Evolutionary conservation across 2,797 vertebrate genomes (phyloP), one percentile per base, ranked within the genome.

Genomic region (Cossypha heuglini): DNA sequence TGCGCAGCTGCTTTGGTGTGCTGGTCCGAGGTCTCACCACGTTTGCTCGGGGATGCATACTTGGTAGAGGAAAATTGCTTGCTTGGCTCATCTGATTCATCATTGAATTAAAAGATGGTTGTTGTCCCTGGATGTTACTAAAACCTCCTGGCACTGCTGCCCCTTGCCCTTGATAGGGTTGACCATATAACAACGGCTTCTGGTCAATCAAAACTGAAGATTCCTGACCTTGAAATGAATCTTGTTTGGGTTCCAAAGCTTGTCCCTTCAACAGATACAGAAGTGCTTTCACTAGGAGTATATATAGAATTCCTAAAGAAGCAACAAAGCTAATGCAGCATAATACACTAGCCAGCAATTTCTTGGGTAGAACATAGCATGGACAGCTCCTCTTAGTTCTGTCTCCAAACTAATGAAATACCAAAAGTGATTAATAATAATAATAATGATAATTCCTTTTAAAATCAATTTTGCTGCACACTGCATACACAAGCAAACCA

Each of bases 1-100:
- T 98, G 79, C 99, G 97, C n/a, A 99, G 98, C 31, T 99, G 99
- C 96, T 99, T 99, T 57, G 98, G 98, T 67, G 98, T 98, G 24
- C 92, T 99, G 77, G 98, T 99, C 61, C 99, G 98, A 57, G 99
- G 99, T 49, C 99, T 98, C 97, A 99, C 98, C 93, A 99, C 95
- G 55, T 83, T 98, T 59, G 98, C 98, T 5, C 99, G 98, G 1
- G 99, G 99, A 95, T 99, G 99, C 95, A 98, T 92, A 55, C 96
- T 98, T 61, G 97, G 97, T 74, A 98, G 95, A 64, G 98, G 98
- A 91, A 99, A 99, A 94, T 42, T 98, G 81, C 98, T 98, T 96
- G 99, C 97, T 69, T 98, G 98, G 54, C 97, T 98, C 98, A 99
- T 99, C 72, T 98, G 98, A 93, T 96, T 98, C 97, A 98, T 98